Conservation (phyloP, 2,113 vertebrate species). For the Stercorarius parasiticus region DNA sequence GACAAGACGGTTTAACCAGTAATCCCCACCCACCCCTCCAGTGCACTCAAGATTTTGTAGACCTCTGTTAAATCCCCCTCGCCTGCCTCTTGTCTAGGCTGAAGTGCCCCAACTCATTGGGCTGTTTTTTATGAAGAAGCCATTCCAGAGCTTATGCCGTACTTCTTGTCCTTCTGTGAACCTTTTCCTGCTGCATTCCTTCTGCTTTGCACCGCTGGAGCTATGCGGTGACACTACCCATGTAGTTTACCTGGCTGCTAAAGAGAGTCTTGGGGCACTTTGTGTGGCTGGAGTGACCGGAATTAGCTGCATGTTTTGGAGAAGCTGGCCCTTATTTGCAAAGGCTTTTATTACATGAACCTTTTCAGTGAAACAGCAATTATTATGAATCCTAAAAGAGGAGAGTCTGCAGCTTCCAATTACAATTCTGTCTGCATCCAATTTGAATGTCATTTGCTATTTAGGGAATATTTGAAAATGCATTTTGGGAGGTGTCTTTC, state of each 20-base stretch:
- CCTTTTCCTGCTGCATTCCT: not conserved
- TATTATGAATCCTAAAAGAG: constrained; percentile 8
- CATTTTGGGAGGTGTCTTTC: constrained; percentile 20
- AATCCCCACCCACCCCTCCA: not conserved
- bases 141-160: fast-evolving
- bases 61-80: not conserved
- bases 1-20: not conserved
- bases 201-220: not conserved
- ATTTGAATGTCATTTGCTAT: constrained; percentile 1
- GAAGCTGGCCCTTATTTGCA: not conserved
- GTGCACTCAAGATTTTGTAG: not conserved
- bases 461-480: not conserved
- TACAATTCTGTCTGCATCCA: not conserved
- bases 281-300: not conserved
- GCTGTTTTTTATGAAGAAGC: not conserved
- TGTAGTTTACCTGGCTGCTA: not conserved
- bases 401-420: constrained; percentile 2
- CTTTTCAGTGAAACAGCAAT: not conserved
- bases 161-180: not conserved
- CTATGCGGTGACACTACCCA: not conserved
- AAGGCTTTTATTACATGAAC: not conserved
- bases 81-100: not conserved
- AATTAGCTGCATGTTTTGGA: not conserved
- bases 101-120: not conserved
- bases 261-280: not conserved